Conservation (phyloP, 2,888 invertebrate genomes). For the Cyrtodaria siliqua region DNA sequence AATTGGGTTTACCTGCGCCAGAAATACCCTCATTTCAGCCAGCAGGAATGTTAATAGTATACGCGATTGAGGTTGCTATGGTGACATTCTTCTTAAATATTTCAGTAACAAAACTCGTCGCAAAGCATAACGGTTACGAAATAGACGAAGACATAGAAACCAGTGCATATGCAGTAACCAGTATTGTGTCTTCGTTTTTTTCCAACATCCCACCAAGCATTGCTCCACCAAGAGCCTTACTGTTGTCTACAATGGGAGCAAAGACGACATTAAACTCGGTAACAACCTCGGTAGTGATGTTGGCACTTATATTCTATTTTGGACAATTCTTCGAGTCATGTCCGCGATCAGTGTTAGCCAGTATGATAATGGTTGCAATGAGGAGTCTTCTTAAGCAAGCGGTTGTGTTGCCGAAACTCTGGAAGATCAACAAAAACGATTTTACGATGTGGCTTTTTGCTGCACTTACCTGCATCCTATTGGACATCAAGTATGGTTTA, state of each 20-base stretch:
- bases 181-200: constrained; percentile 84
- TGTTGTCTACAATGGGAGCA: constrained; percentile 76
- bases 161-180: constrained; percentile 83
- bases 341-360: constrained; percentile 84
- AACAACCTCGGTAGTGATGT: constrained; percentile 74
- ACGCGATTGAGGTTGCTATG: constrained; percentile 70
- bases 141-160: constrained; percentile 84
- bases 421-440: constrained; percentile 92
- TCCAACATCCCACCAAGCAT: constrained; percentile 84
- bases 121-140: constrained; percentile 81
- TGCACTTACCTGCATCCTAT: constrained; percentile 67
- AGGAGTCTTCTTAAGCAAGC: constrained; percentile 88
- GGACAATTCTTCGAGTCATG: constrained; percentile 79
- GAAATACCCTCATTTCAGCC: constrained; percentile 63
- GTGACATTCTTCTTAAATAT: constrained; percentile 69
- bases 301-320: constrained; percentile 74
- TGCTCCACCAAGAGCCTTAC: constrained; percentile 78
- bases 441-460: constrained; percentile 87
- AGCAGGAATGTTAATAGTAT: constrained; percentile 46
- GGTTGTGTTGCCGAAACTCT: constrained; percentile 90
- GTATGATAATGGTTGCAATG: constrained; percentile 86
- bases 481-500: constrained; percentile 81
- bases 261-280: constrained; percentile 71
- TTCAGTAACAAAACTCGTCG: constrained; percentile 82
- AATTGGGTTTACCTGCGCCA: constrained; percentile 75